phyloP scores from a whole-genome alignment of 1,140 invertebrate species.

The Drosophila serrata region DNA sequence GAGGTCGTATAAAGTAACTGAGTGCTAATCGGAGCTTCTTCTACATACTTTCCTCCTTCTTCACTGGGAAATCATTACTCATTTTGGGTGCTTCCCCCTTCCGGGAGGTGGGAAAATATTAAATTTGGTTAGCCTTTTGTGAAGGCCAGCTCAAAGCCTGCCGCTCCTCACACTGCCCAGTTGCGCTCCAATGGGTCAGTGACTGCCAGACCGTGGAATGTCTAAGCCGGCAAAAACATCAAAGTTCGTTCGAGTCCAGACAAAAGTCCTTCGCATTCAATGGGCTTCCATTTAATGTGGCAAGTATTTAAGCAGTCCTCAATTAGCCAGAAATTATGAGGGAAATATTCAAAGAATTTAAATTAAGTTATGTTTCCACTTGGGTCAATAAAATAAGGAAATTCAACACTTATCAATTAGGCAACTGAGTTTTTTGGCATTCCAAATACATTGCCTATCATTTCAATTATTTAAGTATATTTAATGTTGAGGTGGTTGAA shows the following conservation, averaged over 20 bases:
- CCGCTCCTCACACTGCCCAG: conserved; percentile 3
- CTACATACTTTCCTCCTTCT: conserved; percentile 45
- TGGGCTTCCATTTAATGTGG: conserved; percentile 1
- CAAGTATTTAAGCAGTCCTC: background rate
- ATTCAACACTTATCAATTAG: background rate
- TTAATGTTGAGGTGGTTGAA: background rate
- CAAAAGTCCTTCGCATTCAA: conserved; percentile 8
- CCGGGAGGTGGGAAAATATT: background rate
- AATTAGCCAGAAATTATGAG: conserved; percentile 1
- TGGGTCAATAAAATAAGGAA: background rate
- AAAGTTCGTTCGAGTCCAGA: conserved; percentile 32
- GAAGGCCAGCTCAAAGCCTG: conserved; percentile 39
- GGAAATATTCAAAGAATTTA: background rate
- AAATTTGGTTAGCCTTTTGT: conserved; percentile 22
- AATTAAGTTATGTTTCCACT: background rate
- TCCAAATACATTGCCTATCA: background rate
- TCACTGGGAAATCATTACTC: conserved; percentile 15
- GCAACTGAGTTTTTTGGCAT: conserved; percentile 3
- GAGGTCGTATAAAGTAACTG: background rate
- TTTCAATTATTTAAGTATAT: conserved; percentile 10
- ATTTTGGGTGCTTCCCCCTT: conserved; percentile 20
- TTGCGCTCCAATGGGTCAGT: conserved; percentile 26
- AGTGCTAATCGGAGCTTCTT: background rate
- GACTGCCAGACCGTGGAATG: conserved; percentile 50
- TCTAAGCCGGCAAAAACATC: conserved; percentile 48